Base-by-base conservation (phyloP, 92 coral and sea anemone genomes). In the Parazoanthus swiftii region DNA sequence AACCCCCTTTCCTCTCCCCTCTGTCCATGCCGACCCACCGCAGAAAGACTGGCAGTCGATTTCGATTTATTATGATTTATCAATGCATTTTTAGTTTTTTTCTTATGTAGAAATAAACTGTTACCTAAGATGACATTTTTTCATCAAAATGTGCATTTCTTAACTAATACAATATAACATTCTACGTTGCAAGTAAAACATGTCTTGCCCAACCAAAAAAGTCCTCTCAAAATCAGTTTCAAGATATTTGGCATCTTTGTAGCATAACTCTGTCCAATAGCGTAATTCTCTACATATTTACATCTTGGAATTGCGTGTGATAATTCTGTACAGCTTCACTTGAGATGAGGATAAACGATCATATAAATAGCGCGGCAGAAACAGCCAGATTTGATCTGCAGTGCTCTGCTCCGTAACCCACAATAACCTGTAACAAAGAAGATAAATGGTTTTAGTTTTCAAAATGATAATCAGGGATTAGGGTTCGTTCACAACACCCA, bases 351-450 rank as follows among this genome's bases (percentile, higher is more conserved):
- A 66, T 38, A 44, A 84, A 48, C 44, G 65, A 84, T 71, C 87
- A 84, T 70, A 84, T 84, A 84, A 84, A 84, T 84, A 84, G 48
- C 67, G 21, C 20, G 14, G 67, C 68, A 84, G 79, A 70, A 70
- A 70, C 77, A 46, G 8, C 66, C 87, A 84, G 87, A 84, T 84
- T 84, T 84, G 79, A 84, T 84, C 87, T 84, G 87, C 11, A 18
- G 77, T 70, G 48, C 8, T 46, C 87, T 84, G 87, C 77, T 71
- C 44, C 68, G 50, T 79, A 54, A 84, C 54, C 79, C 43, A 46
- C 87, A 48, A 72, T 81, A 72, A 71, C 87, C 79, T 70, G 78
- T 23, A 72, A 84, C 25, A 38, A 1, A 42, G 38, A 71, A 84
- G 23, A 9, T 13, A 11, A 20, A 63, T 26, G 26, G 70, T 63